Evolutionary conservation across 2,888 invertebrate species (phyloP).

Genomic region (Scaptomyza tumidula): DNA sequence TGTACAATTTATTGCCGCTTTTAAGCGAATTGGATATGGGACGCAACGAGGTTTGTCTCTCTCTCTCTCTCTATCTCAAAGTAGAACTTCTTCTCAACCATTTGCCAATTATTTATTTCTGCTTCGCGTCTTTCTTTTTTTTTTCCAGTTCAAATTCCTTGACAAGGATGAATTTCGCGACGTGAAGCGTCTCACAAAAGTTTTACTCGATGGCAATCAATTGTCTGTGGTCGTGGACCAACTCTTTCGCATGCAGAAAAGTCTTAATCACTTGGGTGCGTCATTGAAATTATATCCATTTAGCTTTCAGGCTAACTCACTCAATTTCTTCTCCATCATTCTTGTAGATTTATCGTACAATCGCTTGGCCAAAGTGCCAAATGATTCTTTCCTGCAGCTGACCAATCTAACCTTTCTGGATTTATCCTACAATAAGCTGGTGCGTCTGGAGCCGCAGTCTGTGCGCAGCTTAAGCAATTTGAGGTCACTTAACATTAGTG

Average conservation of each 20-base stretch:
- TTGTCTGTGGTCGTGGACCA: constrained; percentile 90
- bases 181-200: constrained; percentile 87
- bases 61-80: background rate
- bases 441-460: constrained; percentile 87
- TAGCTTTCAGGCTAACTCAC: constrained; percentile 21
- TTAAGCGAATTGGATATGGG: constrained; percentile 91
- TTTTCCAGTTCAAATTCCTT: constrained; percentile 88
- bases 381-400: constrained; percentile 90
- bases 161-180: constrained; percentile 90
- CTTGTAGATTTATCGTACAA: constrained; percentile 88
- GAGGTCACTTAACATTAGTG: constrained; percentile 89
- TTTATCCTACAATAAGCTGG: constrained; percentile 91
- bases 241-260: constrained; percentile 86
- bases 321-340: constrained; percentile 15
- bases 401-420: constrained; percentile 89
- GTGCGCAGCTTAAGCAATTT: constrained; percentile 85
- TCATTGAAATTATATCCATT: constrained; percentile 46
- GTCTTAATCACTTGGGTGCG: constrained; percentile 83
- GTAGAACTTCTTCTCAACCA: constrained; percentile 2
- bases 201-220: constrained; percentile 91
- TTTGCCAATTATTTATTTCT: constrained; percentile 61
- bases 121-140: constrained; percentile 17
- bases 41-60: constrained; percentile 87
- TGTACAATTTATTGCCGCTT: constrained; percentile 90
- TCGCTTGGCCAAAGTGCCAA: constrained; percentile 90